These are phyloP conservation scores for Muscicapa adusta DNA, from an alignment of 2,113 vertebrate species.

Conservation along the genomic window DNA sequence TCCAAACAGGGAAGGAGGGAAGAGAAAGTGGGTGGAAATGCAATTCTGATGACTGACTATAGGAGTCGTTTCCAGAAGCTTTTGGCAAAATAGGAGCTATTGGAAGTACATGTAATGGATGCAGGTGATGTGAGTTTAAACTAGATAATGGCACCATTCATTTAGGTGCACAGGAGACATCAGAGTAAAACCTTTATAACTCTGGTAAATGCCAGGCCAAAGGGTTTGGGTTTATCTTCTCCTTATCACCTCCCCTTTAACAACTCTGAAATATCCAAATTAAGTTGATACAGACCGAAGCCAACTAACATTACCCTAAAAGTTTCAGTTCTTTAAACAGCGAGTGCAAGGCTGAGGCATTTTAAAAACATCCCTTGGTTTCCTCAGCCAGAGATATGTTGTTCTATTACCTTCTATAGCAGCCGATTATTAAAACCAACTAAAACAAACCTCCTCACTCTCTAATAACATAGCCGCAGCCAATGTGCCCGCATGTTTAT, in stretches of 20 bases:
- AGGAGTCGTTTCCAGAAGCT: not conserved
- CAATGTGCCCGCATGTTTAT: not conserved
- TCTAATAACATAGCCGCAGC: not conserved
- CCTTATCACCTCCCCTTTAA: not conserved
- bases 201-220: not conserved
- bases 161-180: not conserved
- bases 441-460: not conserved
- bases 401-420: not conserved
- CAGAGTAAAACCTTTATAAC: not conserved
- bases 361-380: not conserved
- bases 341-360: not conserved
- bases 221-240: not conserved
- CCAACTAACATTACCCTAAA: not conserved
- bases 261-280: not conserved
- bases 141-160: not conserved
- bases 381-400: not conserved
- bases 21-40: not conserved
- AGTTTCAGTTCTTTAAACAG: not conserved
- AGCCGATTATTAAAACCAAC: not conserved
- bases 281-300: not conserved
- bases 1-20: not conserved
- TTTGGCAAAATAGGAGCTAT: not conserved
- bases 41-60: not conserved
- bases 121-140: not conserved
- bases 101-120: not conserved